A percentile compares a stretch with the other conserved stretches of the same genome.
Evolutionary conservation across 2,888 invertebrate species (phyloP).

Genomic region (Entomobrya proxima): DNA sequence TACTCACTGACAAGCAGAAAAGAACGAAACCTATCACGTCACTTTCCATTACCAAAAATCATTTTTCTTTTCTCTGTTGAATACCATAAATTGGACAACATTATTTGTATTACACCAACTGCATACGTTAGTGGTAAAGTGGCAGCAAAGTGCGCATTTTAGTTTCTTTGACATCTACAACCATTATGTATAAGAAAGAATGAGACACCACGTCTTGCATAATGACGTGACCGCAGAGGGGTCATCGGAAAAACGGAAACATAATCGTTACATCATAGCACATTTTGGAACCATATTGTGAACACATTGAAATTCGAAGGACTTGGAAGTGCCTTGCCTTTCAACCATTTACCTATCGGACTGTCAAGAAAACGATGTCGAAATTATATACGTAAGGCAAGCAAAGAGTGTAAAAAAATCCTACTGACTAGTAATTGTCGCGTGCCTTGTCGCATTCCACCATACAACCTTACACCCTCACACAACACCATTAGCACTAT

Average conservation of each 20-base stretch:
- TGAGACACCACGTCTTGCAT: not conserved
- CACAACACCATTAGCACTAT: not conserved
- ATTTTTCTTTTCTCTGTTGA: slow-evolving; percentile 44
- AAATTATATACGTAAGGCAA: no score
- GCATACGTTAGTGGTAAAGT: not conserved
- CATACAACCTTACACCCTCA: not conserved
- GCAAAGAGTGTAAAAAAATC: not conserved
- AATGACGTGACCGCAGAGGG: not conserved
- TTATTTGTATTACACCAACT: slow-evolving; percentile 22
- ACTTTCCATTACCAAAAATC: slow-evolving; percentile 18
- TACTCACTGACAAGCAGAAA: not conserved
- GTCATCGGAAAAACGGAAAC: not conserved
- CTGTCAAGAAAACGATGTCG: slow-evolving; percentile 2
- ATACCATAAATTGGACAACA: not conserved
- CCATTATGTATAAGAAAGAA: not conserved
- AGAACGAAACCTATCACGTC: not conserved
- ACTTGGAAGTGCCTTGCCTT: not conserved
- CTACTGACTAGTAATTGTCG: slow-evolving; percentile 34
- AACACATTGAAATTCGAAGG: not conserved
- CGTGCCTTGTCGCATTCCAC: slow-evolving; percentile 58
- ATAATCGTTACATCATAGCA: not conserved
- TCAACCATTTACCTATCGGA: not conserved
- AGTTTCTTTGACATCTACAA: not conserved
- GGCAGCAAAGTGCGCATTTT: not conserved
- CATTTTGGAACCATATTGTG: not conserved